Conservation (phyloP, 2,888 invertebrate genomes). For the Podotricha telesiphe region DNA sequence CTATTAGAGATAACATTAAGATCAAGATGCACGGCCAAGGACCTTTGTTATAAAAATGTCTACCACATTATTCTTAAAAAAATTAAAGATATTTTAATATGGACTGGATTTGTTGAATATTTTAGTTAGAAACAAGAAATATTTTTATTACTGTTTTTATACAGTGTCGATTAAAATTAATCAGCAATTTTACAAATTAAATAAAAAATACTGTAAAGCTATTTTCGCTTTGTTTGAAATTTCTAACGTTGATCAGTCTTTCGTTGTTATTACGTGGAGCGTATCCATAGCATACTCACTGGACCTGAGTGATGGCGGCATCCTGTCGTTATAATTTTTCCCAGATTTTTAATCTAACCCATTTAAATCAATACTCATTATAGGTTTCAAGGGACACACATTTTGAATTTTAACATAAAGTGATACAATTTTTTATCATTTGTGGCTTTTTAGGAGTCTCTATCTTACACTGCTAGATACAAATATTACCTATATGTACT, state of each 20-base stretch:
- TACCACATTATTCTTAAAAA: constrained; percentile 81
- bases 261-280: constrained; percentile 29
- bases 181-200: background rate
- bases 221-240: background rate
- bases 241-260: background rate
- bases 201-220: too few relatives aligned
- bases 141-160: background rate
- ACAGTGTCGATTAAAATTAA: background rate
- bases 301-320: constrained; percentile 64
- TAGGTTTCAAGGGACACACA: constrained; percentile 80
- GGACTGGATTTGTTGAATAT: constrained; percentile 50
- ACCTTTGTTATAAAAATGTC: constrained; percentile 84
- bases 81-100: constrained; percentile 65
- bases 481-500: background rate
- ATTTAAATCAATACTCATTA: constrained; percentile 84
- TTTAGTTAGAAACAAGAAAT: background rate
- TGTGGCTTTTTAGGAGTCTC: constrained; percentile 66
- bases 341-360: constrained; percentile 79
- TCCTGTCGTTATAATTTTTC: constrained; percentile 80
- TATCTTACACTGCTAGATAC: background rate
- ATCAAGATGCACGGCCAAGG: constrained; percentile 84
- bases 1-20: constrained; percentile 84
- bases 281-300: constrained; percentile 57
- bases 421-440: constrained; percentile 80
- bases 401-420: constrained; percentile 72